Conservation (phyloP, 2,888 invertebrate genomes). For the Biston stratarius region DNA sequence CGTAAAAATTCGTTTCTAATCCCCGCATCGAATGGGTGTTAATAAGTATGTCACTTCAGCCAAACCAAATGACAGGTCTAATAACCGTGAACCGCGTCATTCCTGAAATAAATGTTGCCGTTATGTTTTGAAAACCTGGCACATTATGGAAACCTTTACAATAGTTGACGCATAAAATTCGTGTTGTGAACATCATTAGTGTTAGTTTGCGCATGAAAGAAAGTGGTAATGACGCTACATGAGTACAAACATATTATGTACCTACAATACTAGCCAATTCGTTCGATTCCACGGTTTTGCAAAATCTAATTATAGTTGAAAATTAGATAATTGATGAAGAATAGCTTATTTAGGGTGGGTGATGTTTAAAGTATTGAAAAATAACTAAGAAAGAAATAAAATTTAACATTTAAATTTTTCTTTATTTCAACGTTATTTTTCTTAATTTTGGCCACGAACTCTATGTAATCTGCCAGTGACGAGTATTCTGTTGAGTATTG, state of each 20-base stretch:
- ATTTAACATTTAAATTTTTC: too few species aligned
- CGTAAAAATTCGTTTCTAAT: constrained; percentile 29
- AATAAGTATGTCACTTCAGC: constrained; percentile 46
- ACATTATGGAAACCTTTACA: background rate
- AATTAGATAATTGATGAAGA: background rate
- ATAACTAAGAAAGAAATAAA: too few species aligned
- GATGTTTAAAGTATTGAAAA: too few species aligned
- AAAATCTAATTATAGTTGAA: too few species aligned
- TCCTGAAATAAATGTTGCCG: constrained; percentile 40
- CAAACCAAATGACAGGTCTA: constrained; percentile 57
- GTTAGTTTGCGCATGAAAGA: constrained; percentile 5
- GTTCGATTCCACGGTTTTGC: background rate
- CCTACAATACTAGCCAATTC: background rate
- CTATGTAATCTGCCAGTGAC: too few species aligned
- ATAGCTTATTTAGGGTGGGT: background rate
- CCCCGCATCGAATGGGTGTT: constrained; percentile 41
- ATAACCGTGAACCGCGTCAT: constrained; percentile 58
- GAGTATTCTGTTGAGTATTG: too few species aligned
- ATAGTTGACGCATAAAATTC: constrained; percentile 3
- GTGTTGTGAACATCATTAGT: background rate
- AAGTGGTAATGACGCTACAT: constrained; percentile 1
- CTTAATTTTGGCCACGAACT: too few species aligned
- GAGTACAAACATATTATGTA: too few species aligned
- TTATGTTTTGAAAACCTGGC: constrained; percentile 35
- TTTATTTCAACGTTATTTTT: too few species aligned